These are phyloP conservation scores for Grus americana DNA, from an alignment of 2,113 vertebrate genomes.

Conservation along the genomic window DNA sequence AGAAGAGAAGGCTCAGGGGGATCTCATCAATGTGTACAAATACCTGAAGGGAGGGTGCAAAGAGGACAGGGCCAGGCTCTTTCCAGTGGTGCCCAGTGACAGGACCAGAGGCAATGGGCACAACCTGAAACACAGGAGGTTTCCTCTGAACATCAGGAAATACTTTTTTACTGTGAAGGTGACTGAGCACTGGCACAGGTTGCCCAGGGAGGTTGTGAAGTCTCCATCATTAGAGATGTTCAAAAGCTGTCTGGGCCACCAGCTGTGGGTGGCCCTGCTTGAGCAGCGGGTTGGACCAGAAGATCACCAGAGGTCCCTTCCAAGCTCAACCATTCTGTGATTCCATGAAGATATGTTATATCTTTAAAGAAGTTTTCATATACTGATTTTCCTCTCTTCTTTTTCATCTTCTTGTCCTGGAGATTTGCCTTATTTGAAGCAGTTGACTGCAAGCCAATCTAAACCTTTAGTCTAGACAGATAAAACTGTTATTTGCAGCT, in stretches of 20 bases:
- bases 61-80: not conserved
- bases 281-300: not conserved
- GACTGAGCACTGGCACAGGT: not conserved
- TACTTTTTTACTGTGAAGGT: not conserved
- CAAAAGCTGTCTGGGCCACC: not conserved
- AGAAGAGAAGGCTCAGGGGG: not conserved
- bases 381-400: not conserved
- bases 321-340: not conserved
- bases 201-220: not conserved
- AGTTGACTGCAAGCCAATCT: slow-evolving; percentile 18
- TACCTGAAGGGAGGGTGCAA: not conserved
- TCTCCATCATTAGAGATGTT: not conserved
- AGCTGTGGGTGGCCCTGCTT: not conserved
- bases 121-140: not conserved
- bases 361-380: not conserved
- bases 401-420: not conserved
- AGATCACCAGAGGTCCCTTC: not conserved
- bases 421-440: slow-evolving; percentile 6
- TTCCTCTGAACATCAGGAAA: not conserved
- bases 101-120: not conserved
- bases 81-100: not conserved
- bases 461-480: slow-evolving; percentile 58
- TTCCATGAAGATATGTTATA: not conserved
- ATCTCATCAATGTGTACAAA: not conserved
- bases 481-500: slow-evolving; percentile 40